Conservation (phyloP, 2,113 vertebrate genomes). For the Syngnathus typhle region DNA sequence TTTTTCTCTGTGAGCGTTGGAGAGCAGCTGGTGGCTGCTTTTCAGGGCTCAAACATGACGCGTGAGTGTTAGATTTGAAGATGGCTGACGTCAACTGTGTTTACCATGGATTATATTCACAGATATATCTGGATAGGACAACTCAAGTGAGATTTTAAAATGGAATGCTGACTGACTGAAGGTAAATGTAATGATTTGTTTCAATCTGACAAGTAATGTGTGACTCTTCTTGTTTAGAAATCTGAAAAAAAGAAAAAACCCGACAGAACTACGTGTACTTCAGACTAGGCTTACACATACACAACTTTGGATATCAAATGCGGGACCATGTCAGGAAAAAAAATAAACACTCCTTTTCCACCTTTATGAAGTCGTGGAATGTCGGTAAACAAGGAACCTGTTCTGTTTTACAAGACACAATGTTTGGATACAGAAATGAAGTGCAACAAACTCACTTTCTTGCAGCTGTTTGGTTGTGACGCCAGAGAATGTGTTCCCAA, state of each 20-base stretch:
- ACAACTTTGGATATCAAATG: neutral
- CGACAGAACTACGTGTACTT: neutral
- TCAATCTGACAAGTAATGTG: neutral
- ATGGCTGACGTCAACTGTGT: constrained; percentile 1
- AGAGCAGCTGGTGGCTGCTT: constrained; percentile 21
- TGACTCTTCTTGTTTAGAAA: neutral
- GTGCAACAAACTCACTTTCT: constrained; percentile 34
- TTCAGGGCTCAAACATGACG: neutral
- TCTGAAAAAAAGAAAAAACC: neutral
- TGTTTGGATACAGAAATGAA: constrained; percentile 19
- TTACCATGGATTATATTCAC: constrained; percentile 28
- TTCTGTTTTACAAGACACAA: constrained; percentile 30
- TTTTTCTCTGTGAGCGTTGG: constrained; percentile 14
- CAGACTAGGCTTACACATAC: neutral
- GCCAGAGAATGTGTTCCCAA: constrained; percentile 39
- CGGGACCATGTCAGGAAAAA: neutral
- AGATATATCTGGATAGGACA: constrained; percentile 16
- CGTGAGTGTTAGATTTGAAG: neutral
- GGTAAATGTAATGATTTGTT: constrained; percentile 49
- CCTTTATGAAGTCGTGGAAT: constrained; percentile 30
- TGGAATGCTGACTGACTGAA: constrained; percentile 25
- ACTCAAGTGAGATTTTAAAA: constrained; percentile 19
- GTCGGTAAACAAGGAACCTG: constrained; percentile 25
- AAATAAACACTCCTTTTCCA: constrained; percentile 11
- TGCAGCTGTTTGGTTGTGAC: constrained; percentile 43